A percentile compares a stretch with the other conserved stretches of the same genome.
These are phyloP conservation scores for Diadromus collaris DNA, from an alignment of 2,888 invertebrate species.

Conservation along the genomic window DNA sequence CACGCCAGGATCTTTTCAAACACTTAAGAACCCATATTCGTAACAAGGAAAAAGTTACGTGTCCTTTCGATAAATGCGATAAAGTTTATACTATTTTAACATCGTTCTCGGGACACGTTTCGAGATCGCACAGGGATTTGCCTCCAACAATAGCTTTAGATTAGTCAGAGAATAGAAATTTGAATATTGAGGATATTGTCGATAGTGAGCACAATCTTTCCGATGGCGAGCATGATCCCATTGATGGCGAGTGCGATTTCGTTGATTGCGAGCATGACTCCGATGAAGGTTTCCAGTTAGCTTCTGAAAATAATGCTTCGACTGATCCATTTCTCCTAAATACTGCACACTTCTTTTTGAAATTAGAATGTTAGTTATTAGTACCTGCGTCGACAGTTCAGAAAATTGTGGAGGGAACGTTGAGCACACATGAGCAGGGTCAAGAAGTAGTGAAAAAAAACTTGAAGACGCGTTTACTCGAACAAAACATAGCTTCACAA, in stretches of 20 bases:
- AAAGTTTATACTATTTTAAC: conserved; percentile 46
- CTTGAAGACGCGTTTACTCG: conserved; percentile 35
- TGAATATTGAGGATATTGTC: not conserved
- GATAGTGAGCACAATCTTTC: not conserved
- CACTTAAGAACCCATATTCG: conserved; percentile 57
- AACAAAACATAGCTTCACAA: conserved; percentile 31
- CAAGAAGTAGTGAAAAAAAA: conserved; percentile 48
- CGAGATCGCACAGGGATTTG: conserved; percentile 46
- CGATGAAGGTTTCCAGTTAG: not conserved
- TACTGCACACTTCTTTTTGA: conserved; percentile 58
- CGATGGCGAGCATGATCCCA: no score
- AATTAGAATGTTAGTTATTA: conserved; percentile 62
- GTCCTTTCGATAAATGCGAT: conserved; percentile 40
- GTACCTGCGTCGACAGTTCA: conserved; percentile 63
- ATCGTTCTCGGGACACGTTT: conserved; percentile 58
- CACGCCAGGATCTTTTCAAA: conserved; percentile 28
- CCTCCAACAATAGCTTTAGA: no score
- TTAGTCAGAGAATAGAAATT: not conserved
- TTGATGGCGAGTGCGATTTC: not conserved
- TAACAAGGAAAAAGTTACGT: conserved; percentile 40
- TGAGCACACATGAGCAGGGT: conserved; percentile 53
- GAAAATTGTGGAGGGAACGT: conserved; percentile 56
- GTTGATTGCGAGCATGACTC: not conserved
- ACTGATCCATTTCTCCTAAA: conserved; percentile 29
- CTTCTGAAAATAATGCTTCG: no score